Base-by-base conservation (phyloP, 2,888 invertebrate species). In the Tipula vernalis region DNA sequence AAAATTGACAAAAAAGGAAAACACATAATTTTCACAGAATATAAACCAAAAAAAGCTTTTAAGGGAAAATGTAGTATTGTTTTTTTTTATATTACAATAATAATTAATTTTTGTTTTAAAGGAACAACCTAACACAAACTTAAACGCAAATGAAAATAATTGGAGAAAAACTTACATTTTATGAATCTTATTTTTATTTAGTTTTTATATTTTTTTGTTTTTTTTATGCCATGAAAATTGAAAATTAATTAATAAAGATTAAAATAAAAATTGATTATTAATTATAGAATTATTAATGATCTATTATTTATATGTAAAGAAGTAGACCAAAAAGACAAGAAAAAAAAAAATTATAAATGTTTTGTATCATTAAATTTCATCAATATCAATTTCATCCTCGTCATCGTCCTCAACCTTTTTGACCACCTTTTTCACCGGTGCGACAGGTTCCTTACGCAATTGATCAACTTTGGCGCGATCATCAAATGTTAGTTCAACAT, bases 351-450 rank as follows among this genome's bases (percentile, higher is more conserved):
- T 71, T 71, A 71, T 71, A 39, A 47, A 2, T 44, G 13, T 84
- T 57, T 84, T 71, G n/a, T 44, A 51, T 36, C 86, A 91, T 93
- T 96, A 98, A 91, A 98, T 98, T 92, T 97, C 97, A 94, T 98
- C 98, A 91, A 98, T 98, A 92, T 98, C 97, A 90, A 98, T 95
- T 90, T 97, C 97, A 89, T 95, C 95, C 88, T 94, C 96, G 89
- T 96, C 96, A 88, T 95, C 96, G 86, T 94, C 94, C 84, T 92
- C 92, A 87, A 91, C 92, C 88, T 92, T 92, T 89, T 93, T 93
- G 85, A 91, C 92, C 88, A 90, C 90, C 88, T 87, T 87, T 86
- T 88, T 88, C 1, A 92, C 89, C 88, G 92, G 90, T 89, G 93
- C 90, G 90, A 91, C 89, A 88, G 92, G 91, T 89, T 92, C 93